phyloP scores from a whole-genome alignment of 2,113 vertebrate species.

The Oriolus oriolus region DNA sequence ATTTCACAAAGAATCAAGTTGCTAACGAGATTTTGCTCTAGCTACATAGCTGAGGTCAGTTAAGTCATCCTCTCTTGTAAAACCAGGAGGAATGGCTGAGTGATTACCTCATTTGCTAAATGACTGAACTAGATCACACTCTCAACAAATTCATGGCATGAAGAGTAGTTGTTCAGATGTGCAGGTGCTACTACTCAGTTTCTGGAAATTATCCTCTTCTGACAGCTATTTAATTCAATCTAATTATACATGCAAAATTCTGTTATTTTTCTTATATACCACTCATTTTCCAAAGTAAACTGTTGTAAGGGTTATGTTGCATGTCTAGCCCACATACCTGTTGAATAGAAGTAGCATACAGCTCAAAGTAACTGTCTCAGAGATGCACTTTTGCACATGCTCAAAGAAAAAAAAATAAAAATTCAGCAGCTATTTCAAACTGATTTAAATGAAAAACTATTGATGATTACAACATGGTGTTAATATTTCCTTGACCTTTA shows the following conservation, averaged over 20 bases:
- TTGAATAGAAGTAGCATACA: not conserved
- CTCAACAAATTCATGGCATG: constrained; percentile 59
- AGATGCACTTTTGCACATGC: not conserved
- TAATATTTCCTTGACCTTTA: not conserved
- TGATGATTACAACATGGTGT: not conserved
- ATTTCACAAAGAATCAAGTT: not conserved
- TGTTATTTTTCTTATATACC: not conserved
- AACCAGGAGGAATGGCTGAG: constrained; percentile 59
- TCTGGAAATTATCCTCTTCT: constrained; percentile 57
- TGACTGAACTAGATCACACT: constrained; percentile 43
- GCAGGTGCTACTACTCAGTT: constrained; percentile 66
- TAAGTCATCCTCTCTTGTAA: constrained; percentile 16
- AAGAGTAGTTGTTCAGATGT: constrained; percentile 40
- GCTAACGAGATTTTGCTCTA: constrained; percentile 5
- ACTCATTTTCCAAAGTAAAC: constrained; percentile 19
- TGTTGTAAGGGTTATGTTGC: not conserved
- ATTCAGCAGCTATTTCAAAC: not conserved
- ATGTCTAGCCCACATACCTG: not conserved
- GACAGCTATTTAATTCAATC: constrained; percentile 13
- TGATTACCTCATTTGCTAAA: constrained; percentile 70
- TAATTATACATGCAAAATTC: constrained; percentile 52
- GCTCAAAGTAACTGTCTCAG: not conserved
- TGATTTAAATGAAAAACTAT: not conserved
- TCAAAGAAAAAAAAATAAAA: not conserved
- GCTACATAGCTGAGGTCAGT: constrained; percentile 10